These are phyloP conservation scores for Akabosia matsudoensis DNA, from an alignment of 1,140 invertebrate genomes.

Conservation along the genomic window DNA sequence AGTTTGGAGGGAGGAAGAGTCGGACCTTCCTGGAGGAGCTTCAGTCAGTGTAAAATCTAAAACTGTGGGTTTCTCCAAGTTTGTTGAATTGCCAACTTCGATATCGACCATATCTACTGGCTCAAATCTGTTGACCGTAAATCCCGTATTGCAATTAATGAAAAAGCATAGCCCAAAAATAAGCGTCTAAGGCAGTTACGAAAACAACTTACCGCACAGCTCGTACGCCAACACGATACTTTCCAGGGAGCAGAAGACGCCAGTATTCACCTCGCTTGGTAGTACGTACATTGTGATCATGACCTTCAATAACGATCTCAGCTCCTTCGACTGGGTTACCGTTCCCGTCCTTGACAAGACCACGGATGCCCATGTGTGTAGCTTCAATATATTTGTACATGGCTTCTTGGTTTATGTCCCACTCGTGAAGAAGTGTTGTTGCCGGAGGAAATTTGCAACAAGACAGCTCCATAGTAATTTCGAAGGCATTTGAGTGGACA, in stretches of 20 bases:
- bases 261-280: constrained; percentile 80
- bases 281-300: constrained; percentile 70
- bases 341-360: constrained; percentile 59
- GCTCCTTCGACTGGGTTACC: constrained; percentile 64
- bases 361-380: constrained; percentile 79
- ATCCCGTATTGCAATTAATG: background rate
- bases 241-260: constrained; percentile 75
- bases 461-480: constrained; percentile 92
- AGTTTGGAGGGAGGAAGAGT: background rate
- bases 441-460: constrained; percentile 91
- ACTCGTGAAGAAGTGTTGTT: constrained; percentile 68
- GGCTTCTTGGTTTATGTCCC: constrained; percentile 82
- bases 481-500: constrained; percentile 88
- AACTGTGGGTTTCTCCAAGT: background rate
- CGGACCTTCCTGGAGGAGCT: background rate
- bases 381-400: constrained; percentile 81
- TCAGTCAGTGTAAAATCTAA: constrained; percentile 17
- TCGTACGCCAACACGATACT: constrained; percentile 67
- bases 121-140: background rate
- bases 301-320: constrained; percentile 64
- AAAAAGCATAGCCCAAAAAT: background rate
- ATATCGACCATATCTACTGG: background rate
- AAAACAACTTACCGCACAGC: constrained; percentile 66
- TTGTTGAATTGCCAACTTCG: background rate
- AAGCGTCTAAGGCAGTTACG: background rate